Evolutionary conservation across 2,113 vertebrate species (phyloP), one percentile per base, ranked within the genome.

Genomic region (Mustela lutreola): DNA sequence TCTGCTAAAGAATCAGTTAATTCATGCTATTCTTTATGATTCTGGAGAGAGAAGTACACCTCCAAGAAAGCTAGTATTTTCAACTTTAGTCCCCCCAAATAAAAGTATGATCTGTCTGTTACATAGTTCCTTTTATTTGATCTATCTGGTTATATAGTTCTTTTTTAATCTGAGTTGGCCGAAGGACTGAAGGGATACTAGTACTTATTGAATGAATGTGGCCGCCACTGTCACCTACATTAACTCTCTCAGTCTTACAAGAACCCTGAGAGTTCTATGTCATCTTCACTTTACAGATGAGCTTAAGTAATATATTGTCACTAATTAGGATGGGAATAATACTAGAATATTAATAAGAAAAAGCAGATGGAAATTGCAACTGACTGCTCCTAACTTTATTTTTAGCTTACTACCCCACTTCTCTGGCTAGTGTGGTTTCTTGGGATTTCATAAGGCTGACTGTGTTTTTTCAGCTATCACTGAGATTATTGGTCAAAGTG

Each of bases 121-220:
- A 93, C 22, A 26, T 14, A 39, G 21, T 73, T 79, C 28, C 33
- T 94, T 96, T 91, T 60, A 78, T 88, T 83, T 84, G n/a, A 56
- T 87, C 60, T 53, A 1, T 62, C 16, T 85, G 26, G 26, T 53
- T 93, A 93, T 9, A 21, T 19, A 39, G 21, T 67, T 83, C 22
- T 36, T 92, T 96, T 96, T 91, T 53, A 85, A 39, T 95, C 4
- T 60, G 31, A 87, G n/a, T 71, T 89, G 50, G 28, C 80, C 89
- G 56, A 87, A 94, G n/a, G 9, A 56, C 22, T 76, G 60, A 82
- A 91, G 15, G 10, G 15, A 26, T 58, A 4, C 26, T 53, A 56
- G 26, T n/a, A 28, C 4, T 1, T 63, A 18, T 11, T 33, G 48
- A 65, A n/a, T 26, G 24, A 50, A 33, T 9, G 8, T 8, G 89